Conservation (phyloP, 1,140 invertebrate genomes). For the Drosophila eugracilis region DNA sequence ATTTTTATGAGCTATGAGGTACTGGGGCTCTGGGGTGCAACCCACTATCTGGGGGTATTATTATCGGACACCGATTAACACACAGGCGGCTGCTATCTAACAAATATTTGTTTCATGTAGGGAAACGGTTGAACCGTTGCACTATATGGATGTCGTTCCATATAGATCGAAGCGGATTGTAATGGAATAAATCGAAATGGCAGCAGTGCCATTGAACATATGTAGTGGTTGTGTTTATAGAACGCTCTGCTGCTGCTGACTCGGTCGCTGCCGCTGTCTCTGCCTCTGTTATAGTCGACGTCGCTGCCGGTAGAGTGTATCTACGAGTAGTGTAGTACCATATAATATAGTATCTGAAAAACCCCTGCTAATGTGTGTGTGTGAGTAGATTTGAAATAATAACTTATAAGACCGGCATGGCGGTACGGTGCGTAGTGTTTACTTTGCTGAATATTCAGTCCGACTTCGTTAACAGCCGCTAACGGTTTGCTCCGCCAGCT, state of each 20-base stretch:
- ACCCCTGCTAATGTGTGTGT: conserved; percentile 7
- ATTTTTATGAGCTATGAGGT: not conserved
- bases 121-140: conserved; percentile 1
- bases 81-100: not conserved
- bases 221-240: conserved; percentile 34
- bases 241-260: conserved; percentile 28
- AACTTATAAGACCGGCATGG: conserved; percentile 76
- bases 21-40: not conserved
- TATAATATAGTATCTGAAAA: conserved; percentile 16
- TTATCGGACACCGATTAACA: conserved; percentile 33
- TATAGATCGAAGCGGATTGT: conserved; percentile 33
- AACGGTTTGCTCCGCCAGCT: conserved; percentile 63
- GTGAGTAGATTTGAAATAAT: conserved; percentile 68
- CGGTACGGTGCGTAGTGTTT: conserved; percentile 63
- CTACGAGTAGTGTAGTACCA: conserved; percentile 24
- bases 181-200: conserved; percentile 6
- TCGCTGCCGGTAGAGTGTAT: conserved; percentile 11
- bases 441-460: conserved; percentile 69
- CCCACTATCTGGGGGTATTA: conserved; percentile 1
- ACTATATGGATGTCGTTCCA: conserved; percentile 29
- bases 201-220: conserved; percentile 28
- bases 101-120: conserved; percentile 3
- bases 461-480: conserved; percentile 78
- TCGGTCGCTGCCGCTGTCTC: not conserved
- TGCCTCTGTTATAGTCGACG: not conserved